Base-by-base conservation (phyloP, 2,797 vertebrate species). In the Trachurus trachurus region DNA sequence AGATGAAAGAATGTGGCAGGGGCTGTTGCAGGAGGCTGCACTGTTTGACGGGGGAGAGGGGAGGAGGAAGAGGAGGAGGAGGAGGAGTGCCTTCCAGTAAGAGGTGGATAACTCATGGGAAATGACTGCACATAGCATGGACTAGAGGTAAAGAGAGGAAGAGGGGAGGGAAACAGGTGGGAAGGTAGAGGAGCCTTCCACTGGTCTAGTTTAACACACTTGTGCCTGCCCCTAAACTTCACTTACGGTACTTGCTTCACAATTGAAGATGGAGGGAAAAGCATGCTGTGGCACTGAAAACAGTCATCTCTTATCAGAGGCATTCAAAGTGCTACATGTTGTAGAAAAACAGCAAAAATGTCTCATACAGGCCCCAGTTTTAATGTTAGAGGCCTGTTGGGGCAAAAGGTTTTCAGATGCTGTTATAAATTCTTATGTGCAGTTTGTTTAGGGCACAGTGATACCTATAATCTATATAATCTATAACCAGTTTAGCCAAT, bases 61-160 rank as follows among this genome's bases (percentile, higher is more conserved):
- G 63, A 56, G 42, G 56, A 68, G 44, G 50, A 79, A 40, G 63
- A 54, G 42, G 54, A 68, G 44, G 50, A 68, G 44, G 50, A 75
- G 74, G 66, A 71, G 85, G 85, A 77, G 80, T 79, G 76, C 39
- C 80, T 88, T 85, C 85, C 76, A 88, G 87, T 87, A 83, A 87
- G 67, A 85, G 85, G 80, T 82, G 85, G 77, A 86, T 78, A 74
- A 66, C 26, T 71, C 59, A 84, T 80, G 79, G 78, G 67, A 77
- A 75, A 83, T 78, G 65, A 80, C 47, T 76, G 19, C 37, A 34
- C 16, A 22, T 3, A 66, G 49, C 19, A 76, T 16, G 50, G 56
- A 74, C 54, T 13, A 66, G 16, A 84, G 15, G 34, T n/a, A 60
- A 42, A 40, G 50, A 73, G 37, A 59, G 22, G 37, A 47, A 60